Evolutionary conservation across 2,797 vertebrate species (phyloP), one percentile per base, ranked within the genome.

Genomic region (Anguilla marmorata): DNA sequence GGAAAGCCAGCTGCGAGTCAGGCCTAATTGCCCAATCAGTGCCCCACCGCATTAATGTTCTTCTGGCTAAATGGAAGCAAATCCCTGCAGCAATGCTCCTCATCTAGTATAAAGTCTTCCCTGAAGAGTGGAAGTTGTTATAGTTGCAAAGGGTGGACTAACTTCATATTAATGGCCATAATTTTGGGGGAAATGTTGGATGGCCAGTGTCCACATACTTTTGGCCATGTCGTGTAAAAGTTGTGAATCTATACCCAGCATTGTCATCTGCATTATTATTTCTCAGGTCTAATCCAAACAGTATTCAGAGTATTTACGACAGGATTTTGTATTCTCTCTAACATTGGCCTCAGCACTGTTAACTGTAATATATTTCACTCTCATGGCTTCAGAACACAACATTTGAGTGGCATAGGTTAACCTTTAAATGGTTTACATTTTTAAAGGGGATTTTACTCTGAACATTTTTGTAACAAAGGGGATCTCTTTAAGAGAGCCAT

Each of bases 361-460:
- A 21, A 50, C 52, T 54, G 19, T 45, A 41, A 24, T 4, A 41
- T 41, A 19, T 27, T 86, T 86, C 48, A 76, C 52, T 80, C 30
- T 58, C 4, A 54, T 86, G 54, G 19, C 33, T 33, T 30, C n/a
- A 45, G 37, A 74, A 30, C 27, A 74, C 19, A 48, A 52, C n/a
- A 86, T 33, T 19, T 80, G 19, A 84, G 24, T 41, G 16, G 21
- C 41, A 27, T 27, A 41, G 56, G 21, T 79, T 54, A 74, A 87
- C 76, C 21, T 80, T 41, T 24, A 48, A 69, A 7, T 37, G 85
- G 4, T 54, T 54, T 69, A 50, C 11, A 8, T 83, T 79, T 82
- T 19, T 66, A 52, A 83, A 86, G 79, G 50, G 19, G 21, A 83
- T n/a, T 1, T 30, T 80, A 60, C 76, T 82, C 83, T 86, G 63